Percentiles rank a stretch among this genome's conserved stretches.
phyloP scores from a whole-genome alignment of 1,140 invertebrate genomes.

The Cataglyphis hispanica region DNA sequence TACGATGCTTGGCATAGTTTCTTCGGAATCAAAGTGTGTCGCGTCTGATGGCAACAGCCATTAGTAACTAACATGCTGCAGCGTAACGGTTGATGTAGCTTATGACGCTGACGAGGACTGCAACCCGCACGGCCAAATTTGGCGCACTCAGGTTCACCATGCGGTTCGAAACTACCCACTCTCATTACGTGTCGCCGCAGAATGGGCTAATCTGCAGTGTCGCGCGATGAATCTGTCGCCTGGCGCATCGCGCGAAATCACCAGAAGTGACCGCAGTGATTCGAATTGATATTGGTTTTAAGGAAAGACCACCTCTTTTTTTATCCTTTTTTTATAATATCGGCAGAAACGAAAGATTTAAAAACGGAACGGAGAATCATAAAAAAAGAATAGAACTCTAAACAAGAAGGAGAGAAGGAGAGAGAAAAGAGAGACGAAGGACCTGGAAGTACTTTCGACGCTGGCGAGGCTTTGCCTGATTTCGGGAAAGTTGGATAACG shows the following conservation, averaged over 20 bases:
- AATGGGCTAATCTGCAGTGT: slow-evolving; percentile 59
- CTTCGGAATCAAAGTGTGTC: slow-evolving; percentile 43
- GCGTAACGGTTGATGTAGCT: slow-evolving; percentile 53
- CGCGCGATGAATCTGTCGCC: slow-evolving; percentile 34
- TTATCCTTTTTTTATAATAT: slow-evolving; percentile 6
- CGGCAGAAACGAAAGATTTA: not conserved
- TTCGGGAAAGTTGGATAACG: slow-evolving; percentile 60
- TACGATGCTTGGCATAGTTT: not conserved
- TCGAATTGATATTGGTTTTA: not conserved
- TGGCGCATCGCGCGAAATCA: not conserved
- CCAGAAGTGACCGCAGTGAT: slow-evolving; percentile 35
- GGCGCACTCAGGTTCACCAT: slow-evolving; percentile 55
- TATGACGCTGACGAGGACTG: slow-evolving; percentile 58
- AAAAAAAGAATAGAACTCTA: not conserved
- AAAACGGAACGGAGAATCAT: slow-evolving; percentile 34
- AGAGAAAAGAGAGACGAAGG: not conserved
- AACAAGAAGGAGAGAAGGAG: not conserved
- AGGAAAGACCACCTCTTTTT: not conserved
- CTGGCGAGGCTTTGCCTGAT: slow-evolving; percentile 39
- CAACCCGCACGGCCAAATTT: slow-evolving; percentile 39
- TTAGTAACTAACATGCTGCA: slow-evolving; percentile 47
- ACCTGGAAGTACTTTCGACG: not conserved
- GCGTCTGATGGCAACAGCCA: slow-evolving; percentile 36
- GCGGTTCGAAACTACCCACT: slow-evolving; percentile 56
- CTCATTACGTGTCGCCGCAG: slow-evolving; percentile 55